A percentile compares a stretch with the other conserved stretches of the same genome.
Conservation (phyloP, 2,888 invertebrate genomes). For the Drosophila ezoana region DNA sequence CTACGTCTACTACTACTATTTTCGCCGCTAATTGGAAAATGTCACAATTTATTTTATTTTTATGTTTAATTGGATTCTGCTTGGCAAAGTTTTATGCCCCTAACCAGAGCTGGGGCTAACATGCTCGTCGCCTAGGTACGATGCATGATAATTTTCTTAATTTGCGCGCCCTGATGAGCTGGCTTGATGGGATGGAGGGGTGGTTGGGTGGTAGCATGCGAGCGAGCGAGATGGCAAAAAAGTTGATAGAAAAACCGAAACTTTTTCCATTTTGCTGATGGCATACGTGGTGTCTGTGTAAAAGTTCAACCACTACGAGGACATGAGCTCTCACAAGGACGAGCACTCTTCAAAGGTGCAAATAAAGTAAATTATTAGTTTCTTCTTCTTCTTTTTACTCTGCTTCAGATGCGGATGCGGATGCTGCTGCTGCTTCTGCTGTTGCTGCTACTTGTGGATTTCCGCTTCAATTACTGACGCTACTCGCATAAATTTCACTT, state of each 20-base stretch:
- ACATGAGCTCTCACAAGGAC: slow-evolving; percentile 23
- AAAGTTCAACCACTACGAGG: slow-evolving; percentile 66
- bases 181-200: slow-evolving; percentile 8
- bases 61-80: slow-evolving; percentile 76
- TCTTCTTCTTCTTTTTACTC: slow-evolving; percentile 42
- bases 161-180: slow-evolving; percentile 74
- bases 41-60: slow-evolving; percentile 79
- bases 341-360: slow-evolving; percentile 75
- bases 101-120: neutral
- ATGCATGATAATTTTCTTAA: slow-evolving; percentile 79
- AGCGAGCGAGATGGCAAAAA: neutral
- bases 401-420: slow-evolving; percentile 22
- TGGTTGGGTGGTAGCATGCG: slow-evolving; percentile 3
- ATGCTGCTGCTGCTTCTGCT: slow-evolving; percentile 12
- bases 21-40: slow-evolving; percentile 77
- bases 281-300: slow-evolving; percentile 68
- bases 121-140: slow-evolving; percentile 70
- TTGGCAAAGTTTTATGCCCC: slow-evolving; percentile 45
- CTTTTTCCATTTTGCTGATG: slow-evolving; percentile 77
- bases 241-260: slow-evolving; percentile 47
- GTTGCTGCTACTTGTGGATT: slow-evolving; percentile 70
- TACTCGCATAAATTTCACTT: slow-evolving; percentile 78
- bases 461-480: slow-evolving; percentile 74
- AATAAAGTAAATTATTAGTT: slow-evolving; percentile 80
- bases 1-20: slow-evolving; percentile 54